phyloP scores from a whole-genome alignment of 1,140 invertebrate genomes.

The Leptinotarsa undecemlineata region DNA sequence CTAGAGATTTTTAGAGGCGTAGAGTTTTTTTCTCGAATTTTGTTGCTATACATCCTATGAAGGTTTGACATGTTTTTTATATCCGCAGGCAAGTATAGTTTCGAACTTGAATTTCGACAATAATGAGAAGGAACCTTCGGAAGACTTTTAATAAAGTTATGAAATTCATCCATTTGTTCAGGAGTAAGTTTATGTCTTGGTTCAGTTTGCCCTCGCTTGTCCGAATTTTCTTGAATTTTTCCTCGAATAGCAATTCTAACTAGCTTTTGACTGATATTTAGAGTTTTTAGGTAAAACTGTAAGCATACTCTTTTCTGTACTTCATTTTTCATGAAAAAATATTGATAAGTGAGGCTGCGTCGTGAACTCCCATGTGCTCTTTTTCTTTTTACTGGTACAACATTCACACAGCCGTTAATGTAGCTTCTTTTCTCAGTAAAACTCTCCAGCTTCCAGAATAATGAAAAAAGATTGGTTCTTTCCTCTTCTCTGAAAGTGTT shows the following conservation, averaged over 20 bases:
- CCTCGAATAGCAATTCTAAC: conserved; percentile 1
- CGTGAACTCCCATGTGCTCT: background rate
- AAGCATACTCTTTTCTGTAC: conserved; percentile 12
- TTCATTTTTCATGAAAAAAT: conserved; percentile 24
- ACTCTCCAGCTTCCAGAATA: too few relatives aligned
- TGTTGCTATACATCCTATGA: conserved; percentile 17
- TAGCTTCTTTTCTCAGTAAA: too few relatives aligned
- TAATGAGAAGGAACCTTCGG: conserved; percentile 44
- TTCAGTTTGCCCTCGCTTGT: conserved; percentile 15
- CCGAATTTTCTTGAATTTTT: conserved; percentile 19
- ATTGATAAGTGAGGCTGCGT: conserved; percentile 14
- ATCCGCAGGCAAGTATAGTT: conserved; percentile 38
- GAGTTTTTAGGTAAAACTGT: conserved; percentile 16
- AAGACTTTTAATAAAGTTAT: conserved; percentile 22
- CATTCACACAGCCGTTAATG: conserved; percentile 13
- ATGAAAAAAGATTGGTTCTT: too few relatives aligned
- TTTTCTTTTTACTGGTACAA: conserved; percentile 12
- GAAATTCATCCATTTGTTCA: conserved; percentile 27
- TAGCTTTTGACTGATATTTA: conserved; percentile 15
- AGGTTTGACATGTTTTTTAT: conserved; percentile 39
- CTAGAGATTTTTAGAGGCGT: conserved; percentile 4
- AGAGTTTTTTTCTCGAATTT: background rate
- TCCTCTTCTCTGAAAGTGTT: too few relatives aligned
- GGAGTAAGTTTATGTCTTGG: conserved; percentile 17
- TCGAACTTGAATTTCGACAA: conserved; percentile 34